Conservation (phyloP, 2,797 vertebrate species). For the Miichthys miiuy region DNA sequence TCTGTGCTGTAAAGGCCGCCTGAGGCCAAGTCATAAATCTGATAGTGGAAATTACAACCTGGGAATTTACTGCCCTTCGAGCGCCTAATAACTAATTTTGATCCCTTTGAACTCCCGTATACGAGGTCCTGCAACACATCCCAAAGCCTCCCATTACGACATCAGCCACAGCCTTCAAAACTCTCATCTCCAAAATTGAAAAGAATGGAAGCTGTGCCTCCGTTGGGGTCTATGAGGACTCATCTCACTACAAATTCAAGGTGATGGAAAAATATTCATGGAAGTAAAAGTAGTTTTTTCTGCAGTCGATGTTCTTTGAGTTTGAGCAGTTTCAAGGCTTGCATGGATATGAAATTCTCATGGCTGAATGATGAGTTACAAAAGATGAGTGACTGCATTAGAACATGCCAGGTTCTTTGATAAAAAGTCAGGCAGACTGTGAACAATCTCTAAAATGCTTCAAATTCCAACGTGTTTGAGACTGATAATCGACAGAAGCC, state of each 20-base stretch:
- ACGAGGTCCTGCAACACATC: background rate
- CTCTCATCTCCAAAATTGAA: conserved; percentile 5
- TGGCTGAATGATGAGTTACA: background rate
- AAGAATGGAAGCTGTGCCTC: background rate
- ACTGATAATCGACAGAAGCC: background rate
- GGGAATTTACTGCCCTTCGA: conserved; percentile 70
- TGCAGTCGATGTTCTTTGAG: background rate
- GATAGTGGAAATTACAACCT: conserved; percentile 66
- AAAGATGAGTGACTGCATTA: background rate
- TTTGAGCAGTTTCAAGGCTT: background rate
- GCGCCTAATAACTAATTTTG: conserved; percentile 74
- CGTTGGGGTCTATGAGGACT: background rate
- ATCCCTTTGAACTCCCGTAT: conserved; percentile 59
- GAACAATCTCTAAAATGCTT: background rate
- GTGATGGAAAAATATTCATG: background rate
- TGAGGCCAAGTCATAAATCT: conserved; percentile 72
- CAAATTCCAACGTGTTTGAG: background rate
- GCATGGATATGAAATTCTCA: background rate
- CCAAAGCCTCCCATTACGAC: conserved; percentile 2
- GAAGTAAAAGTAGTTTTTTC: background rate
- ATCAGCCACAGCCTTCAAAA: conserved; percentile 3
- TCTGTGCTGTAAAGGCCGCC: conserved; percentile 61
- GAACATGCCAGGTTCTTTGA: background rate
- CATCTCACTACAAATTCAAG: background rate
- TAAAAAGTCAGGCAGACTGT: background rate